A percentile compares a stretch with the other conserved stretches of the same genome.
Evolutionary conservation across 2,797 vertebrate genomes (phyloP).

Genomic region (Enteromius radiatus): DNA sequence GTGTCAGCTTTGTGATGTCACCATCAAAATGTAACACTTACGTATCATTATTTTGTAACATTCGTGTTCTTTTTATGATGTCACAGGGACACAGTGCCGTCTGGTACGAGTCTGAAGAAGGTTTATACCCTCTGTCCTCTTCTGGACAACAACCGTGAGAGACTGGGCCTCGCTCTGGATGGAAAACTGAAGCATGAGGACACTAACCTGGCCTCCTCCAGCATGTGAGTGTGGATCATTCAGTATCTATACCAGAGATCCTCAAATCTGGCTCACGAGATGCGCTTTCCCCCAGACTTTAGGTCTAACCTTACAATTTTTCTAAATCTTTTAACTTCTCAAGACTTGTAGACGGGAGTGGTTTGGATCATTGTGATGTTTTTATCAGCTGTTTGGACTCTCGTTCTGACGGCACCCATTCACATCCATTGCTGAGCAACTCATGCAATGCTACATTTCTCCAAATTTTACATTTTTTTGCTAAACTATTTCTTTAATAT

Average conservation of each 20-base stretch:
- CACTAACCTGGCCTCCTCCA: constrained; percentile 93
- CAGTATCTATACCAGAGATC: no score
- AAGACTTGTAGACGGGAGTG: no score
- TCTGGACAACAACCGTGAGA: constrained; percentile 82
- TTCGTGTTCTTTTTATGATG: neutral
- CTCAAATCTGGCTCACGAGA: no score
- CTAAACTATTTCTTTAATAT: neutral
- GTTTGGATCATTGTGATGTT: neutral
- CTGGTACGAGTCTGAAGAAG: constrained; percentile 84
- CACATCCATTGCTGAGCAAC: neutral
- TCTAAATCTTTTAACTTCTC: no score
- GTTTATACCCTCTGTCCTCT: constrained; percentile 83
- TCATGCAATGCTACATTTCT: neutral
- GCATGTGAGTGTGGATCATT: constrained; percentile 49
- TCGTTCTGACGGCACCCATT: neutral
- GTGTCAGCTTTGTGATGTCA: neutral
- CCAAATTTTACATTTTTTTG: neutral
- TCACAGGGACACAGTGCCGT: constrained; percentile 77
- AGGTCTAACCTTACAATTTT: no score
- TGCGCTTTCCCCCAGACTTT: no score
- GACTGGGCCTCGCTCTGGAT: constrained; percentile 87
- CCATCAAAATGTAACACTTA: no score
- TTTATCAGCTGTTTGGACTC: neutral
- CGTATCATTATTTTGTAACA: neutral
- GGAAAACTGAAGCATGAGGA: constrained; percentile 92